Evolutionary conservation across 1,140 invertebrate species (phyloP).

Genomic region (Pseudomyrmex gracilis): DNA sequence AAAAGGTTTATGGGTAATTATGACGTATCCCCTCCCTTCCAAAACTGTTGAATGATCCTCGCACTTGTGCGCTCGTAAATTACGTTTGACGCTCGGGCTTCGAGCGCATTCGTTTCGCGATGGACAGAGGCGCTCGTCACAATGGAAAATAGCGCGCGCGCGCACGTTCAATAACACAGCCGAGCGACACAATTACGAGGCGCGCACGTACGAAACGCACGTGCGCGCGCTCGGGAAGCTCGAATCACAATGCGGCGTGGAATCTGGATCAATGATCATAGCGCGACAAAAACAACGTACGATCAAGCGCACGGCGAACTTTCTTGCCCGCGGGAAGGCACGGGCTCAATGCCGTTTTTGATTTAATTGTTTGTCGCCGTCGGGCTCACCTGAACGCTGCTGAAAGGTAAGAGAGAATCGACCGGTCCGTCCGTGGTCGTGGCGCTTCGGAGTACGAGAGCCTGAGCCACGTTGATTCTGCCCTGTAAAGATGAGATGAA

Average conservation of each 20-base stretch:
- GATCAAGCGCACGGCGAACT: neutral
- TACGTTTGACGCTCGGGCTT: neutral
- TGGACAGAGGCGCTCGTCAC: conserved; percentile 26
- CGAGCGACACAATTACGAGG: conserved; percentile 2
- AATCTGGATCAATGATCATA: conserved; percentile 40
- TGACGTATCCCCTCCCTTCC: neutral
- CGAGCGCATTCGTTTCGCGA: conserved; percentile 26
- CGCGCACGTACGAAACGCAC: conserved; percentile 18
- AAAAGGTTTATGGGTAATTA: conserved; percentile 53
- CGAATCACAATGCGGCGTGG: conserved; percentile 33
- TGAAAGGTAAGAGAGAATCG: conserved; percentile 76
- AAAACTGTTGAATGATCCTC: conserved; percentile 10
- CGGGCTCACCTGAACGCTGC: conserved; percentile 76
- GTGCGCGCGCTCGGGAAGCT: conserved; percentile 16
- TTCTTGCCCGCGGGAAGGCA: neutral
- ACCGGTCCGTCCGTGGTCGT: conserved; percentile 57
- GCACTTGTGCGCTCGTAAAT: conserved; percentile 22
- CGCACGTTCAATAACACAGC: conserved; percentile 10
- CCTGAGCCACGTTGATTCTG: conserved; percentile 72
- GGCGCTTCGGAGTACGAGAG: conserved; percentile 71
- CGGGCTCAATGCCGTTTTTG: conserved; percentile 18
- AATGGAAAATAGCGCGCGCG: conserved; percentile 8
- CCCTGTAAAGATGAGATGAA: conserved; percentile 66
- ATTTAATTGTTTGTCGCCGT: conserved; percentile 31
- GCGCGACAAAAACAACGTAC: conserved; percentile 19